These are phyloP conservation scores for Agonopterix arenella DNA, from an alignment of 2,888 invertebrate genomes.

Conservation along the genomic window DNA sequence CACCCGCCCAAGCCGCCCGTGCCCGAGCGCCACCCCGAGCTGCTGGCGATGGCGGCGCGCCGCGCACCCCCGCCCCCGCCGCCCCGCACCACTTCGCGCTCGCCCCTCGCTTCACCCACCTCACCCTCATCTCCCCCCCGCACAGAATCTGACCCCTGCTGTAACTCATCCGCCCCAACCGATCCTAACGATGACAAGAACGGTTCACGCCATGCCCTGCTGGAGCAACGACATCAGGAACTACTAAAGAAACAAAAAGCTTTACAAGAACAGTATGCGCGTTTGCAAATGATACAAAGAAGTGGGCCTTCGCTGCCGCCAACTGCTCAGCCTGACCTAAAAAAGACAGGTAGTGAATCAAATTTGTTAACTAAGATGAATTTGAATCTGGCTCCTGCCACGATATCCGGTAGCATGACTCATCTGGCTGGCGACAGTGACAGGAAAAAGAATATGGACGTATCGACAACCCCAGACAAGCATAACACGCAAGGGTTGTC, in stretches of 20 bases:
- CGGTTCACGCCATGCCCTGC: constrained; percentile 79
- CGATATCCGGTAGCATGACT: constrained; percentile 60
- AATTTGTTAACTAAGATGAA: constrained; percentile 91
- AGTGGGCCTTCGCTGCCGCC: constrained; percentile 81
- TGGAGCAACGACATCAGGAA: constrained; percentile 93
- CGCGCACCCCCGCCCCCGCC: constrained; percentile 92
- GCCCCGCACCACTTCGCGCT: constrained; percentile 92
- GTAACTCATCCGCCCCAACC: constrained; percentile 81
- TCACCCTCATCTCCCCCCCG: constrained; percentile 81
- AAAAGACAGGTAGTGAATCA: constrained; percentile 93
- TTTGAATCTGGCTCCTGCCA: constrained; percentile 77
- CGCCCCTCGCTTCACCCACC: constrained; percentile 90
- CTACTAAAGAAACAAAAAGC: constrained; percentile 91
- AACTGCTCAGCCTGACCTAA: constrained; percentile 81
- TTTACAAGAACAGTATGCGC: constrained; percentile 93
- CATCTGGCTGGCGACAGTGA: constrained; percentile 43
- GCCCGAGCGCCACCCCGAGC: constrained; percentile 87
- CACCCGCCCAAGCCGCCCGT: constrained; percentile 85
- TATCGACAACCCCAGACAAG: neutral
- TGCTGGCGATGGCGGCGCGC: constrained; percentile 82
- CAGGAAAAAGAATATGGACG: constrained; percentile 12
- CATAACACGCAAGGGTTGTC: constrained; percentile 1
- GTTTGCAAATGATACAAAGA: constrained; percentile 91
- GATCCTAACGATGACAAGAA: constrained; percentile 35
- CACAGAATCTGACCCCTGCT: constrained; percentile 52